A percentile compares a stretch with the other conserved stretches of the same genome.
Conservation (phyloP, 2,113 vertebrate genomes). For the Spheniscus mendiculus region DNA sequence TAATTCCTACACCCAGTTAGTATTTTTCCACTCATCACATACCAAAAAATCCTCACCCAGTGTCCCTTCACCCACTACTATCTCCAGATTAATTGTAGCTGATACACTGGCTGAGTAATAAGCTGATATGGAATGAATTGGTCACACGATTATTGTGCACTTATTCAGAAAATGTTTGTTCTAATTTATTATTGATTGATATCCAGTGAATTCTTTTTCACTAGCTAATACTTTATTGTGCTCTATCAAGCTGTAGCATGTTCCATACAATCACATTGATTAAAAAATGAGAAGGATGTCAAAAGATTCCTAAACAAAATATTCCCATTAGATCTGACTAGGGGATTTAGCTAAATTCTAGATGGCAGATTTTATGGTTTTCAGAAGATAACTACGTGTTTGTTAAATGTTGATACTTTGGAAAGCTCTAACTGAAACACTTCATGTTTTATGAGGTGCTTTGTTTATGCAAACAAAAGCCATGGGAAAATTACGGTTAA, state of each 20-base stretch:
- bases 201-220: slow-evolving; percentile 5
- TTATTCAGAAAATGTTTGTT: slow-evolving; percentile 38
- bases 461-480: not conserved
- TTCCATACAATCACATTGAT: not conserved
- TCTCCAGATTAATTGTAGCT: not conserved
- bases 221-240: not conserved
- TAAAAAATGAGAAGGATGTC: not conserved
- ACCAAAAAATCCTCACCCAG: not conserved
- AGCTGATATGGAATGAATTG: not conserved
- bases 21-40: not conserved
- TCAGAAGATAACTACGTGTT: not conserved
- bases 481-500: not conserved
- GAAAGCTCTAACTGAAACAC: not conserved
- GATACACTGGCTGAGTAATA: not conserved
- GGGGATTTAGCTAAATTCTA: not conserved
- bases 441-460: not conserved
- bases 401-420: not conserved
- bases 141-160: not conserved
- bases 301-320: slow-evolving; percentile 1
- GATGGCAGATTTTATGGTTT: not conserved
- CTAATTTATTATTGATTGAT: slow-evolving; percentile 39
- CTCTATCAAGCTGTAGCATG: not conserved
- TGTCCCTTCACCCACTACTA: not conserved
- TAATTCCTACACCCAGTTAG: not conserved
- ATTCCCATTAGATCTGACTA: not conserved